Conservation (phyloP, 2,888 invertebrate genomes). For the Brachypterus glaber region DNA sequence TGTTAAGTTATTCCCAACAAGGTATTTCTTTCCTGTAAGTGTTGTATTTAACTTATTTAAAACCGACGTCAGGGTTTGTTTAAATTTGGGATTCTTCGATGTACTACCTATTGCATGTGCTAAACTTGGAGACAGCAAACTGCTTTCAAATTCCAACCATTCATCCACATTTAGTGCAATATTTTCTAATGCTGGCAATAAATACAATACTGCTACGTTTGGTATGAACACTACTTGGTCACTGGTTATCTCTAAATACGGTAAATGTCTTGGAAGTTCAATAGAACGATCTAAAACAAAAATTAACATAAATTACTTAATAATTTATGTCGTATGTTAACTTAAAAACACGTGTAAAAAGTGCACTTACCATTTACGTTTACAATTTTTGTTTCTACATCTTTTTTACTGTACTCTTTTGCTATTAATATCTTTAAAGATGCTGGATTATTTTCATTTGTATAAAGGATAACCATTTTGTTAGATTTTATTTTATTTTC, state of each 20-base stretch:
- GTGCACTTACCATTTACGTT: constrained; percentile 39
- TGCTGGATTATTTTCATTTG: constrained; percentile 69
- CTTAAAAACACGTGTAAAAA: constrained; percentile 10
- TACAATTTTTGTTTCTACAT: constrained; percentile 49
- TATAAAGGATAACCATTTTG: constrained; percentile 60
- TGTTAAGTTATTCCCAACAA: constrained; percentile 55
- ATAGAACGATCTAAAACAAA: constrained; percentile 41
- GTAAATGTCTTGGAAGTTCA: constrained; percentile 52
- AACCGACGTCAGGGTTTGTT: constrained; percentile 46
- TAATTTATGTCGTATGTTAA: no score
- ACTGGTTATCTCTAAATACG: constrained; percentile 54
- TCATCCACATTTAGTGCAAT: constrained; percentile 41
- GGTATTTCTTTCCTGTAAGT: constrained; percentile 46
- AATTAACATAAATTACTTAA: constrained; percentile 8
- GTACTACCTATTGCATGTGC: constrained; percentile 44
- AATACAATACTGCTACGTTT: constrained; percentile 59
- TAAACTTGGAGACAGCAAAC: constrained; percentile 49
- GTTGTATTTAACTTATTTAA: constrained; percentile 49
- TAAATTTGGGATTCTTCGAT: constrained; percentile 45
- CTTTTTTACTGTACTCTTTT: constrained; percentile 53
- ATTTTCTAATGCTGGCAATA: constrained; percentile 45
- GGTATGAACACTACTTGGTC: constrained; percentile 59
- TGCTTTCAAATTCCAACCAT: constrained; percentile 59
- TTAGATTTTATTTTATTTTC: no score
- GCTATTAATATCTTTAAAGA: constrained; percentile 64